A percentile compares a stretch with the other conserved stretches of the same genome.
Evolutionary conservation across 2,888 invertebrate genomes (phyloP).

Genomic region (Neria commutata): DNA sequence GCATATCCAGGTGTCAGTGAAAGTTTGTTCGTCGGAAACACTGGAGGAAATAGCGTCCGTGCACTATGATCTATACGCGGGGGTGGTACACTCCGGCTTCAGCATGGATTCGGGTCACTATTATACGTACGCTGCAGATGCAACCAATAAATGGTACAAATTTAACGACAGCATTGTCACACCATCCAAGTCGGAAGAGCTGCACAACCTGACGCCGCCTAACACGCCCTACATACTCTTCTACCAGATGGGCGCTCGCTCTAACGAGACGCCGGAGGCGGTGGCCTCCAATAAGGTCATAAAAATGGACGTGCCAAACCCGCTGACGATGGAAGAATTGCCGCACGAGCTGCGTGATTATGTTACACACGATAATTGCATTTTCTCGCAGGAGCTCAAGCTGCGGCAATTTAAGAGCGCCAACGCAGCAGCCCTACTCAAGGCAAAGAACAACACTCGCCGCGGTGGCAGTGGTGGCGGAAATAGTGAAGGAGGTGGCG

Average conservation of each 20-base stretch:
- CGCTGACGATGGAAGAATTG: constrained; percentile 54
- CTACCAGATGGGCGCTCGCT: constrained; percentile 66
- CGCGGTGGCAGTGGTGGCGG: neutral
- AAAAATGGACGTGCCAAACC: constrained; percentile 47
- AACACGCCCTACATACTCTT: constrained; percentile 86
- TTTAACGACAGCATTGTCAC: constrained; percentile 82
- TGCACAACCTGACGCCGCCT: constrained; percentile 70
- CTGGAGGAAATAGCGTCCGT: constrained; percentile 58
- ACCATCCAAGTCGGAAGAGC: constrained; percentile 66
- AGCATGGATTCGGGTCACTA: constrained; percentile 88
- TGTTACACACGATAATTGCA: constrained; percentile 55
- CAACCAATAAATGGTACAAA: constrained; percentile 71
- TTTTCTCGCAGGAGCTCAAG: constrained; percentile 52
- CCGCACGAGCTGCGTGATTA: constrained; percentile 55
- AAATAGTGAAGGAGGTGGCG: constrained; percentile 22
- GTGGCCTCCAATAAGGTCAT: constrained; percentile 47
- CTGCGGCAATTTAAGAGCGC: constrained; percentile 47
- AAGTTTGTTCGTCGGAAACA: constrained; percentile 58
- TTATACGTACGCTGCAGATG: constrained; percentile 79
- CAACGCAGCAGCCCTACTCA: constrained; percentile 26
- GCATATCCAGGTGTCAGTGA: constrained; percentile 54
- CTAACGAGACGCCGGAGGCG: constrained; percentile 39
- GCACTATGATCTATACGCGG: constrained; percentile 77
- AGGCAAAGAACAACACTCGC: constrained; percentile 25
- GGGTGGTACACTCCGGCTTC: constrained; percentile 83